Evolutionary conservation across 2,113 vertebrate species (phyloP).

Genomic region (Otolemur garnettii): DNA sequence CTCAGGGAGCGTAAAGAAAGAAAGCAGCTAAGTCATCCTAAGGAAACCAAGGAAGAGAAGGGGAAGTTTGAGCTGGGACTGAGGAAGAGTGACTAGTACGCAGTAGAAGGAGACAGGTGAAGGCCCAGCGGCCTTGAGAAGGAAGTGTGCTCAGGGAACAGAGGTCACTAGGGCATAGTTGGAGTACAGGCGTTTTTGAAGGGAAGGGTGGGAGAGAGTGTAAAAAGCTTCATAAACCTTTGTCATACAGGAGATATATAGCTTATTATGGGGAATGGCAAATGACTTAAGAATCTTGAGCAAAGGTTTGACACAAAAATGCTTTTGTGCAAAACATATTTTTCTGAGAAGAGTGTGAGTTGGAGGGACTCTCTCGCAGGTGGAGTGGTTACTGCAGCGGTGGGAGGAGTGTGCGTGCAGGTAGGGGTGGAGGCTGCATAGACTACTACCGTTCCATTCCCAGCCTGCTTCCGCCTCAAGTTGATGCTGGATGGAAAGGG

Average conservation of each 20-base stretch:
- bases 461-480: not conserved
- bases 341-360: not conserved
- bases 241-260: not conserved
- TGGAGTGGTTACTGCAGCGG: not conserved
- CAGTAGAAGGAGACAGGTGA: not conserved
- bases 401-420: not conserved
- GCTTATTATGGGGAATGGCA: not conserved
- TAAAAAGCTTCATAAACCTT: not conserved
- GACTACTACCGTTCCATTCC: not conserved
- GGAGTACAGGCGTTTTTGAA: not conserved
- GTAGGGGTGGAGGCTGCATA: rapidly evolving
- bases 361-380: not conserved
- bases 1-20: constrained; percentile 24
- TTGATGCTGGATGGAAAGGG: not conserved
- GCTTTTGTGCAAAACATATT: not conserved
- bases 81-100: not conserved
- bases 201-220: not conserved
- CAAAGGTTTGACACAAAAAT: constrained; percentile 15
- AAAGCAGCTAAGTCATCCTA: not conserved
- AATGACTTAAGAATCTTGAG: constrained; percentile 1
- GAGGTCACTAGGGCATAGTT: not conserved
- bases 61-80: not conserved
- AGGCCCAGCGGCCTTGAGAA: not conserved
- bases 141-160: not conserved
- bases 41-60: constrained; percentile 1